Conservation (phyloP, 2,888 invertebrate genomes). For the Ceraclea dissimilis region DNA sequence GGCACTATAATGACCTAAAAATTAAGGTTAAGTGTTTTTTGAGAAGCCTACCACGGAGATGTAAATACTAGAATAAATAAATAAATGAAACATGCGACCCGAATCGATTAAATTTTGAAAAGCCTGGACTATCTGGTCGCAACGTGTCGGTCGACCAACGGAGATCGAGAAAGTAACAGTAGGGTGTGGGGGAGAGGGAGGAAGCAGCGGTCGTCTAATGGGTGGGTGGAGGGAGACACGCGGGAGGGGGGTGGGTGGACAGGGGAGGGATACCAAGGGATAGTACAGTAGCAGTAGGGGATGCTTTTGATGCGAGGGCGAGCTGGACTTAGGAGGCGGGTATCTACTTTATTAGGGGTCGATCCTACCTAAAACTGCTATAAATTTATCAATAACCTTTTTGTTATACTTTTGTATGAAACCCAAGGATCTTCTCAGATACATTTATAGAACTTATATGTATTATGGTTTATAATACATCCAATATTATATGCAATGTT, state of each 20-base stretch:
- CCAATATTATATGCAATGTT: too few species aligned
- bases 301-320: constrained; percentile 19
- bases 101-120: background rate
- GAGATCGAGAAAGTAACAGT: constrained; percentile 2
- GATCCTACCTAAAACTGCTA: background rate
- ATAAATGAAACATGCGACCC: background rate
- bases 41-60: too few species aligned
- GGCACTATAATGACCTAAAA: too few species aligned
- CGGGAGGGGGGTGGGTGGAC: constrained; percentile 6
- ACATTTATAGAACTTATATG: too few species aligned
- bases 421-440: too few species aligned
- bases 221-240: constrained; percentile 8
- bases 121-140: constrained; percentile 15
- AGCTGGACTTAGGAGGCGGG: constrained; percentile 20
- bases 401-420: background rate
- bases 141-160: constrained; percentile 14
- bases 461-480: too few species aligned
- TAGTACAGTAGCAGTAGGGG: constrained; percentile 1
- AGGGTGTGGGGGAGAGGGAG: constrained; percentile 7
- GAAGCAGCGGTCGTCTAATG: constrained; percentile 2
- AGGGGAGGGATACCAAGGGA: constrained; percentile 3
- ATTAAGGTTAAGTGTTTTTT: too few species aligned
- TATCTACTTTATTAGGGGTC: constrained; percentile 13
- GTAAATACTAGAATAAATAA: too few species aligned
- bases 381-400: constrained; percentile 2